Percentiles rank a stretch among this genome's conserved stretches.
Evolutionary conservation across 2,888 invertebrate genomes (phyloP).

Genomic region (Mesorhabditis spiculigera): DNA sequence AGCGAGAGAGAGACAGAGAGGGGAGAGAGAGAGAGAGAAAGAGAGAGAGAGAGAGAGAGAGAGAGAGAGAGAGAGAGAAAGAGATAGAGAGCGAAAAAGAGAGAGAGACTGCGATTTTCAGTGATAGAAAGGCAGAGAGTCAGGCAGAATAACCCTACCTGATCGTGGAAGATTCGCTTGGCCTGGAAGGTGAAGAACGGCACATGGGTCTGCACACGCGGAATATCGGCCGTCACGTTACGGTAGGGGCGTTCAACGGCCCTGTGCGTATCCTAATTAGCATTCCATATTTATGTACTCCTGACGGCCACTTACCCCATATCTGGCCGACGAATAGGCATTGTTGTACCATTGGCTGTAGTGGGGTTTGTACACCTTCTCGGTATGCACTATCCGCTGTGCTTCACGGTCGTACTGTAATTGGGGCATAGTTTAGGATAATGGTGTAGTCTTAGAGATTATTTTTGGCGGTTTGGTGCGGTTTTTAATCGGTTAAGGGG

Average conservation of each 20-base stretch:
- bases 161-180: slow-evolving; percentile 53
- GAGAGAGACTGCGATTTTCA: background rate
- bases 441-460: slow-evolving; percentile 10
- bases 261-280: slow-evolving; percentile 44
- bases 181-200: slow-evolving; percentile 56
- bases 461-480: too few species aligned
- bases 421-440: background rate
- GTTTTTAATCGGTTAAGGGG: background rate
- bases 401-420: slow-evolving; percentile 35
- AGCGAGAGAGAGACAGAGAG: too few species aligned
- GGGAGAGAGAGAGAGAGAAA: too few species aligned
- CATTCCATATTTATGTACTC: background rate
- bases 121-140: background rate
- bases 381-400: slow-evolving; percentile 54
- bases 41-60: too few species aligned
- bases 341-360: slow-evolving; percentile 47
- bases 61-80: too few species aligned
- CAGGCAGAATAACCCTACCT: slow-evolving; percentile 31
- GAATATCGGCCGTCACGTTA: slow-evolving; percentile 22
- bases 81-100: too few species aligned
- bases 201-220: slow-evolving; percentile 41
- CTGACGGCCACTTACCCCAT: slow-evolving; percentile 13
- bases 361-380: slow-evolving; percentile 55
- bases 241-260: slow-evolving; percentile 38
- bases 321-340: slow-evolving; percentile 37